Evolutionary conservation across 2,113 vertebrate genomes (phyloP).

Genomic region (Peromyscus maniculatus): DNA sequence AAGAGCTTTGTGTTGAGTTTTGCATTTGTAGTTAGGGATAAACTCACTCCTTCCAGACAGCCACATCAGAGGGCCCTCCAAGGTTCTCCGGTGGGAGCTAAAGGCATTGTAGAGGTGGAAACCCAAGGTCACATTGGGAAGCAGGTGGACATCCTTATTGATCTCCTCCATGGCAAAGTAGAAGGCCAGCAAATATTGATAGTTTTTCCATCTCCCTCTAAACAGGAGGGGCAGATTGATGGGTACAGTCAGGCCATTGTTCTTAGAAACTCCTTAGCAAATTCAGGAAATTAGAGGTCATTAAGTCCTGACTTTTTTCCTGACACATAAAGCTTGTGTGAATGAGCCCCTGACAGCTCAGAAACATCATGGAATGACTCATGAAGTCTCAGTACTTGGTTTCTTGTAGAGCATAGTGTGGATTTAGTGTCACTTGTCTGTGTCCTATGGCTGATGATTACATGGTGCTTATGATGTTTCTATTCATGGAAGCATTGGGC

Average conservation of each 20-base stretch:
- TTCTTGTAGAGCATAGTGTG: not conserved
- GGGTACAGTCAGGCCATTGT: not conserved
- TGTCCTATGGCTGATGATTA: not conserved
- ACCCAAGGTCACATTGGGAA: not conserved
- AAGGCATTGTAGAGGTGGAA: not conserved
- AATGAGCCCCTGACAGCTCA: not conserved
- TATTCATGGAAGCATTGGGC: not conserved
- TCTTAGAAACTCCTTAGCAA: not conserved
- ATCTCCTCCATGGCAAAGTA: not conserved
- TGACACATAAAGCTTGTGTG: not conserved
- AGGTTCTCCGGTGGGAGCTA: too few species aligned
- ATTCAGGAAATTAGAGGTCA: not conserved
- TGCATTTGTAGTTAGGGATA: too few species aligned
- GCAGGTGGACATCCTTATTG: not conserved
- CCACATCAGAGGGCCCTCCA: too few species aligned
- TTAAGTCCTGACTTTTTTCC: not conserved
- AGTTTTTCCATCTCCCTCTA: not conserved
- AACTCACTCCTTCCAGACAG: too few species aligned
- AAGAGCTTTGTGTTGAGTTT: too few species aligned
- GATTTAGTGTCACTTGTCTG: not conserved
- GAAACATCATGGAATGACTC: not conserved
- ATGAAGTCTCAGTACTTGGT: not conserved
- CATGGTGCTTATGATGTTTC: not conserved
- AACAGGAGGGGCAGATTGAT: not conserved
- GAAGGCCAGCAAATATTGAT: not conserved